A percentile compares a stretch with the other conserved stretches of the same genome.
phyloP scores from a whole-genome alignment of 2,113 vertebrate genomes.

The Gavia stellata region DNA sequence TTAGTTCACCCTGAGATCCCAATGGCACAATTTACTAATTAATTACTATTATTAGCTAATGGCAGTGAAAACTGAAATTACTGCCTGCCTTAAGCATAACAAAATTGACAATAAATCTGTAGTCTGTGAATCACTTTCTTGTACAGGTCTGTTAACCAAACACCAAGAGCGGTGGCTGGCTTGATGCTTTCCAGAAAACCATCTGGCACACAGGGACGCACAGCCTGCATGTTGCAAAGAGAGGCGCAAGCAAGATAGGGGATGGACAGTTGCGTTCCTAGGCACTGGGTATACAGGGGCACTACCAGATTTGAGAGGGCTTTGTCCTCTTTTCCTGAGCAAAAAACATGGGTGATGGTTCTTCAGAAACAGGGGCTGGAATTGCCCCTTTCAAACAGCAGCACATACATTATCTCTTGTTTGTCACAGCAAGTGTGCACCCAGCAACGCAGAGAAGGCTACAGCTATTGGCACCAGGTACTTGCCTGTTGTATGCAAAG shows the following conservation, averaged over 20 bases:
- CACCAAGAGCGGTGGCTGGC: neutral
- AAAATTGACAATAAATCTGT: slow-evolving; percentile 68
- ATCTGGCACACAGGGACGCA: neutral
- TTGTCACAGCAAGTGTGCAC: neutral
- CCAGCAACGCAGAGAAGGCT: neutral
- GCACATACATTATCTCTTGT: neutral
- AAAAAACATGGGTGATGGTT: neutral
- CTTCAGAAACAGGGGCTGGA: neutral
- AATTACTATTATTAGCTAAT: slow-evolving; percentile 80
- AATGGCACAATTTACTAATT: slow-evolving; percentile 74
- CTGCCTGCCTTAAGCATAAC: slow-evolving; percentile 73
- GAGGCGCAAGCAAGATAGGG: neutral
- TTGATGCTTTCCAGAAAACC: neutral
- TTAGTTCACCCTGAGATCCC: slow-evolving; percentile 72
- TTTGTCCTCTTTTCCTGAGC: neutral
- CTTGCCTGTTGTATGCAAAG: neutral
- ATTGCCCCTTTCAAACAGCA: neutral
- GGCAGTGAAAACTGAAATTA: slow-evolving; percentile 74
- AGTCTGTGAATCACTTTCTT: slow-evolving; percentile 34
- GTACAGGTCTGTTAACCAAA: slow-evolving; percentile 3
- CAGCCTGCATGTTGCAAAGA: neutral
- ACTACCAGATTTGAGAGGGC: neutral
- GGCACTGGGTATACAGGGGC: neutral
- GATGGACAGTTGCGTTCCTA: neutral
- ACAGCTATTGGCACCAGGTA: neutral